Conservation (phyloP, 1,140 invertebrate species). For the Drosophila busckii region DNA sequence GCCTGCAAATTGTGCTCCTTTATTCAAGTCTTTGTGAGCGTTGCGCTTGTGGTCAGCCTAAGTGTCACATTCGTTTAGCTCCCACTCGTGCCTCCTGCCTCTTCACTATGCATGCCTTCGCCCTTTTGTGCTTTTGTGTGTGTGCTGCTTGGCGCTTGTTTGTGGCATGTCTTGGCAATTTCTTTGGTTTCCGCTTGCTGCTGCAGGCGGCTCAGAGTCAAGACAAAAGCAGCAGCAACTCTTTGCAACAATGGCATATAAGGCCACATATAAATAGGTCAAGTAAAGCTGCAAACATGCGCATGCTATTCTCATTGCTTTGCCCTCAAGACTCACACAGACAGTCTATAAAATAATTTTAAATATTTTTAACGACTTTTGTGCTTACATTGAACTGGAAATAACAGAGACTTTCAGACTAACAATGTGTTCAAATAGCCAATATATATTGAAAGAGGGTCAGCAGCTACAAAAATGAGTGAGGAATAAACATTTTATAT, state of each 20-base stretch:
- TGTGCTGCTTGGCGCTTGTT: conserved; percentile 17
- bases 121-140: conserved; percentile 12
- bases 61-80: not conserved
- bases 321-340: too few relatives aligned
- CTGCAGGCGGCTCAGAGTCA: too few relatives aligned
- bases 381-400: too few relatives aligned
- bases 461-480: too few relatives aligned
- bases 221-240: conserved; percentile 7
- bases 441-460: too few relatives aligned
- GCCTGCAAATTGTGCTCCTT: not conserved
- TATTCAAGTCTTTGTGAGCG: not conserved
- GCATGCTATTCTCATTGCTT: not conserved
- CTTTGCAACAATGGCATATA: not conserved
- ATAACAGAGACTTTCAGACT: too few relatives aligned
- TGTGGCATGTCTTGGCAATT: conserved; percentile 47
- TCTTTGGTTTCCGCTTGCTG: conserved; percentile 46
- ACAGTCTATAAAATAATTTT: too few relatives aligned
- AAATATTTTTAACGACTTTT: too few relatives aligned
- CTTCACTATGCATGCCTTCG: not conserved
- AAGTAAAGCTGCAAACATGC: not conserved
- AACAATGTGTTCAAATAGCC: too few relatives aligned
- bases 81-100: not conserved
- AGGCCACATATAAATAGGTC: conserved; percentile 1
- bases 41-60: not conserved
- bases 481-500: too few relatives aligned